Conservation (phyloP, 2,888 invertebrate species). For the Coelogynopora nodosa region DNA sequence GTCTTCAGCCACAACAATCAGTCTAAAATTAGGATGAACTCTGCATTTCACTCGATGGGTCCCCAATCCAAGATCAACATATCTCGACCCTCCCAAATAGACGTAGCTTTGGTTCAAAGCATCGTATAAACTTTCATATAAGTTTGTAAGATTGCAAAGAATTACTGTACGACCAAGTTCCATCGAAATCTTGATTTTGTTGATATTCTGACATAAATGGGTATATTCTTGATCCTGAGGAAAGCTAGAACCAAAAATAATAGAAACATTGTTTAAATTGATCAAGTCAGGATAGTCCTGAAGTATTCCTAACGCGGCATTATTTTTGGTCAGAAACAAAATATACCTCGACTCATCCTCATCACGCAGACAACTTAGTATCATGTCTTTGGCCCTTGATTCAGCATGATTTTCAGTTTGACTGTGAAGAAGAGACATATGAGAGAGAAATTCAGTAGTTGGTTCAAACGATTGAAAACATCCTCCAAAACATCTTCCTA, state of each 20-base stretch:
- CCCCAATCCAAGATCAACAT: constrained; percentile 58
- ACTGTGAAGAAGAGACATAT: background rate
- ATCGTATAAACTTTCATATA: constrained; percentile 59
- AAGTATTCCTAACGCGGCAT: constrained; percentile 55
- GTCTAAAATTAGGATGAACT: constrained; percentile 54
- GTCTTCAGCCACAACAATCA: constrained; percentile 58
- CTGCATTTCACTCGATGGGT: constrained; percentile 57
- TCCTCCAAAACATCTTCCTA: constrained; percentile 54
- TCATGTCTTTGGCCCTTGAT: background rate
- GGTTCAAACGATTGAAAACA: constrained; percentile 51
- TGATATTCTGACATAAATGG: constrained; percentile 58
- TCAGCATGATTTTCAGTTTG: background rate
- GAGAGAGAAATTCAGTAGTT: constrained; percentile 41
- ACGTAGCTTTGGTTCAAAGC: constrained; percentile 58
- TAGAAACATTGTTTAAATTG: background rate
- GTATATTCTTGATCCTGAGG: constrained; percentile 34
- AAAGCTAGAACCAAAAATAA: constrained; percentile 33
- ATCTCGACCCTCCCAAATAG: constrained; percentile 53
- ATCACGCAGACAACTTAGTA: constrained; percentile 6
- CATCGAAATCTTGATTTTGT: constrained; percentile 58
- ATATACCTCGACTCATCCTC: constrained; percentile 54
- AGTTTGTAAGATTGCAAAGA: constrained; percentile 55
- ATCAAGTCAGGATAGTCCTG: constrained; percentile 49
- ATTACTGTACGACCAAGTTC: constrained; percentile 57
- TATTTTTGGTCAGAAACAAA: constrained; percentile 57